Base-by-base conservation (phyloP, 1,140 invertebrate genomes). In the Zaprionus davidi region DNA sequence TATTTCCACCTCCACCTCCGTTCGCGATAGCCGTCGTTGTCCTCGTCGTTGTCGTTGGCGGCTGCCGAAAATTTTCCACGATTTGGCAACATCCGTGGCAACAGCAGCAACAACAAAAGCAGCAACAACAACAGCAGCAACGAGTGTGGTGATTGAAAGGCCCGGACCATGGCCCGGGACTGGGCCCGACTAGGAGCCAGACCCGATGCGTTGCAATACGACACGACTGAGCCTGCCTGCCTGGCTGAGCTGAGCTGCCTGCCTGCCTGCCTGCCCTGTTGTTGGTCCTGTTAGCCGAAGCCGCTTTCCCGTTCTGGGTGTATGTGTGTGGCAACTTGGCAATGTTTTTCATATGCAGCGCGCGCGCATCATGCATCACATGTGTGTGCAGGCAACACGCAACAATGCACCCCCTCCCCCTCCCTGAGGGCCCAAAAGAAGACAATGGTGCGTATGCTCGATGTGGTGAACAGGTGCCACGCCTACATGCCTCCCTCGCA, bases 31-130 rank as follows among this genome's bases (percentile, higher is more conserved):
- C 36, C 22, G 34, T 66, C 41, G 17, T 72, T 22, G 7, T 44
- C 20, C 38, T 58, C 53, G 41, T 66, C 36, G 38, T 56, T 51
- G 65, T 70, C 57, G 71, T 22, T 49, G 66, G 55, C 58, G 31
- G 59, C 49, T 64, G 76, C 67, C 77, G 79, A 81, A 81, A 73
- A 81, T 79, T 69, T 81, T 81, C 65, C 79, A 82, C 77, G 79
- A 81, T 57, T 78, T 75, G 66, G 72, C 66, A 75, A 63, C 58
- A 70, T 56, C 65, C 71, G 71, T 74, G 71, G 71, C 57, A 68
- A 58, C 58, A 62, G 3, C 34, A 38, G 11, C n/a, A 36, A 28
- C 44, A 62, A 13, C 17, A 44, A 53, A 7, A 31, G 0, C 58
- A 62, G 3, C 34, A 38, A 6, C 11, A 36, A 46, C 44, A 62